These are phyloP conservation scores for Melanotaenia boesemani DNA, from an alignment of 2,797 vertebrate genomes.

Conservation along the genomic window DNA sequence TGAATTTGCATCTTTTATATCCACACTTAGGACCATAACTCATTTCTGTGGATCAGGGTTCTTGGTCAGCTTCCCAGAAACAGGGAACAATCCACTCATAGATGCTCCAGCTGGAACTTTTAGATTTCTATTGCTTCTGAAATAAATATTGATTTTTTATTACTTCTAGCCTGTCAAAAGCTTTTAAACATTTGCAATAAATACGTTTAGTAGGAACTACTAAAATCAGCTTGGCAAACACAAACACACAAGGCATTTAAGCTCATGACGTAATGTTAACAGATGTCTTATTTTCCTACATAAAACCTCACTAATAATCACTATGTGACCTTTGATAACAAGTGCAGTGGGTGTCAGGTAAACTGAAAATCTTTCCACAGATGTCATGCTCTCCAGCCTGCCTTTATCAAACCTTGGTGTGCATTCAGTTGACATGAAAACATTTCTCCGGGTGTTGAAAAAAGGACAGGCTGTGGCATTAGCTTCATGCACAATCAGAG, in stretches of 20 bases:
- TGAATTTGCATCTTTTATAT: conserved; percentile 27
- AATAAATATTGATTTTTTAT: conserved; percentile 37
- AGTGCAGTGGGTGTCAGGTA: conserved; percentile 1
- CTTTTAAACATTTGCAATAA: conserved; percentile 14
- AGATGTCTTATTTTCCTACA: not conserved
- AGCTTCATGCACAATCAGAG: not conserved
- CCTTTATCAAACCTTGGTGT: not conserved
- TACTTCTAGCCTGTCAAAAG: conserved; percentile 28
- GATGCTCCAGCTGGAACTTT: conserved; percentile 37
- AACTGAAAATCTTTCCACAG: not conserved
- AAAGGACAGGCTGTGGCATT: not conserved
- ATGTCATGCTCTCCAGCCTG: not conserved
- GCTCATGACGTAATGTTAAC: not conserved
- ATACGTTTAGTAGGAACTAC: not conserved
- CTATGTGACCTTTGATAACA: conserved; percentile 2
- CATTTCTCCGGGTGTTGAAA: conserved; percentile 4
- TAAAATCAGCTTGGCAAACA: not conserved
- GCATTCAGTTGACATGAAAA: not conserved
- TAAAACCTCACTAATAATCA: not conserved
- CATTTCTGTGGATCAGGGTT: conserved; percentile 36
- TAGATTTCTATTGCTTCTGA: conserved; percentile 34
- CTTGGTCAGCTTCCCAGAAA: conserved; percentile 60
- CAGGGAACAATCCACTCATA: conserved; percentile 49
- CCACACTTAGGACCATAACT: conserved; percentile 38
- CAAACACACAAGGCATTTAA: not conserved